Conservation (phyloP, 2,113 vertebrate species). For the Synchiropus splendidus region DNA sequence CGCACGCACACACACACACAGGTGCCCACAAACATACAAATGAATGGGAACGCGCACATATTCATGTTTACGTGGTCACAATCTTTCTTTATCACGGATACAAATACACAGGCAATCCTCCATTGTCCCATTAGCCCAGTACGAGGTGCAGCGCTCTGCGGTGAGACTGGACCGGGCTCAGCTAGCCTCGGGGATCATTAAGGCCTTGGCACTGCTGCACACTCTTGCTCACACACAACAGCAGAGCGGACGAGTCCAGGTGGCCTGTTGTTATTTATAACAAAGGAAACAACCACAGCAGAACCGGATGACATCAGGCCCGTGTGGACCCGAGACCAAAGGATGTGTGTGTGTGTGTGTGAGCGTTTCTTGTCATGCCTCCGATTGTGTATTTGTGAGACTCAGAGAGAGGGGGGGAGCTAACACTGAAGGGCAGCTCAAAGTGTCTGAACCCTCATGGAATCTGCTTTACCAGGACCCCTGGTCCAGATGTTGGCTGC, state of each 20-base stretch:
- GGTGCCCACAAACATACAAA: conserved; percentile 3
- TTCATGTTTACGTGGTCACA: background rate
- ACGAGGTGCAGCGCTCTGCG: conserved; percentile 67
- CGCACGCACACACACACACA: conserved; percentile 14
- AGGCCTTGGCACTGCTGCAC: conserved; percentile 55
- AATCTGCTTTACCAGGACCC: conserved; percentile 76
- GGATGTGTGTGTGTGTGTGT: conserved; percentile 27
- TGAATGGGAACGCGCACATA: conserved; percentile 3
- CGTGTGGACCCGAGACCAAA: conserved; percentile 64
- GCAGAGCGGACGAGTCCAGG: conserved; percentile 71
- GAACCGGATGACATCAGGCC: conserved; percentile 79
- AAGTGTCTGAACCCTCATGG: conserved; percentile 71
- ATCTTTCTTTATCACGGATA: conserved; percentile 3
- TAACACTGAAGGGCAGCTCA: conserved; percentile 86
- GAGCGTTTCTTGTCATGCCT: conserved; percentile 20
- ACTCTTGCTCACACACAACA: conserved; percentile 14
- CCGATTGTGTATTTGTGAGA: conserved; percentile 14
- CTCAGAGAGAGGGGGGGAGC: conserved; percentile 46
- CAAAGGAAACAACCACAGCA: conserved; percentile 87
- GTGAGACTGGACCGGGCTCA: conserved; percentile 42
- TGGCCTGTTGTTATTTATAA: conserved; percentile 99
- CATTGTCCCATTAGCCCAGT: conserved; percentile 85
- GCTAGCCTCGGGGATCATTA: conserved; percentile 92
- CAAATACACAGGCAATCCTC: conserved; percentile 66
- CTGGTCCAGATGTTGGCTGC: conserved; percentile 93